Conservation (phyloP, 1,140 invertebrate species). For the Lerema accius region DNA sequence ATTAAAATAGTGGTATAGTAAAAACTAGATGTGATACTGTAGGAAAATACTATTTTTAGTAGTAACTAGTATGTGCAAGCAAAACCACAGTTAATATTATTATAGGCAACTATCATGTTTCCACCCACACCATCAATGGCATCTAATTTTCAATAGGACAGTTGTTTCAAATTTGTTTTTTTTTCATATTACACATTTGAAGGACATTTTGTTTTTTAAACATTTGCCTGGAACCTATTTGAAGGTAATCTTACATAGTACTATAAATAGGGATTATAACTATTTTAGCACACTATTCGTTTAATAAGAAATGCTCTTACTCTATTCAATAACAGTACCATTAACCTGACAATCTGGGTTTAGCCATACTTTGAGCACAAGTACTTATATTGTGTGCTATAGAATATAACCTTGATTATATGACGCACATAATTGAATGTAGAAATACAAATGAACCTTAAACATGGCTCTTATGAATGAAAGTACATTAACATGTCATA, state of each 20-base stretch:
- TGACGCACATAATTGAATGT: background rate
- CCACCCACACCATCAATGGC: background rate
- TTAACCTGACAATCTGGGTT: constrained; percentile 14
- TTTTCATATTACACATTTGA: background rate
- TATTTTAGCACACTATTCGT: constrained; percentile 7
- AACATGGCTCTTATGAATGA: constrained; percentile 16
- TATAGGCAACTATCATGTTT: background rate
- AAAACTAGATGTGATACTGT: constrained; percentile 45
- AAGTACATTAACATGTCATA: background rate
- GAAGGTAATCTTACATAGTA: background rate
- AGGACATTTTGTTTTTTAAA: constrained; percentile 15
- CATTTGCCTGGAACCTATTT: background rate
- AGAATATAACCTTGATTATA: background rate
- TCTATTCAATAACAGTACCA: background rate
- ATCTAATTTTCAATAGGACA: constrained; percentile 12
- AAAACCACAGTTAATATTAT: constrained; percentile 10
- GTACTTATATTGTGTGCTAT: background rate
- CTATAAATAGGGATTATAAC: background rate
- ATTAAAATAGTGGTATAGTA: constrained; percentile 45
- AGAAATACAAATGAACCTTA: constrained; percentile 17
- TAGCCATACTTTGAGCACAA: constrained; percentile 27
- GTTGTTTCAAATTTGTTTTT: background rate
- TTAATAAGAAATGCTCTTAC: constrained; percentile 15
- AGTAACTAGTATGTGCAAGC: constrained; percentile 31
- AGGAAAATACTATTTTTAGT: constrained; percentile 47